These are phyloP conservation scores for Eilema caniola DNA, from an alignment of 2,888 invertebrate genomes.

Conservation along the genomic window DNA sequence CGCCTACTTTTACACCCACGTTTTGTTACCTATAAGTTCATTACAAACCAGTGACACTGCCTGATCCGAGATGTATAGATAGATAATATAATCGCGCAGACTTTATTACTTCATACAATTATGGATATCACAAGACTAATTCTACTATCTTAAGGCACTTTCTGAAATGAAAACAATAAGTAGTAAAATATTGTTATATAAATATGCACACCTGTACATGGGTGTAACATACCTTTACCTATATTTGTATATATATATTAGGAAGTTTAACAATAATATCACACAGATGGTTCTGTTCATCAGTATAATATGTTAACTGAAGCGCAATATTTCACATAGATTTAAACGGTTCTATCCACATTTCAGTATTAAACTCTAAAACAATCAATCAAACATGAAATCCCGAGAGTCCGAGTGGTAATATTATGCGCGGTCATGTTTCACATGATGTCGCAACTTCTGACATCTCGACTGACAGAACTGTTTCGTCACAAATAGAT, in stretches of 20 bases:
- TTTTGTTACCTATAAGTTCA: neutral
- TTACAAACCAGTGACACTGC: neutral
- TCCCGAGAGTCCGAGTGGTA: neutral
- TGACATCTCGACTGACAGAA: constrained; percentile 10
- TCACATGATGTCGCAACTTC: constrained; percentile 7
- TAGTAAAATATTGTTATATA: too few species aligned
- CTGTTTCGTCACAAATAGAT: constrained; percentile 7
- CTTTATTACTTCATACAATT: too few species aligned
- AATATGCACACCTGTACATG: too few species aligned
- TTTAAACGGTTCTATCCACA: neutral
- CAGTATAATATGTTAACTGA: neutral
- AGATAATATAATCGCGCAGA: too few species aligned
- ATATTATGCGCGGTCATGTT: constrained; percentile 15
- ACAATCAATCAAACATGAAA: neutral
- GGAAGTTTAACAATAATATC: neutral
- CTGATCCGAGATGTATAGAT: too few species aligned
- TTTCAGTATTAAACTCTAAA: neutral
- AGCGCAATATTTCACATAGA: neutral
- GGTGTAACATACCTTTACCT: too few species aligned
- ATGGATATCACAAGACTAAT: too few species aligned
- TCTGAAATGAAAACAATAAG: too few species aligned
- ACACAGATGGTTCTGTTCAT: neutral
- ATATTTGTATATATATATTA: neutral
- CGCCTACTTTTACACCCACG: neutral
- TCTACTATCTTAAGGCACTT: too few species aligned